Evolutionary conservation across 2,113 vertebrate genomes (phyloP), one percentile per base, ranked within the genome.

Genomic region (Strix uralensis): DNA sequence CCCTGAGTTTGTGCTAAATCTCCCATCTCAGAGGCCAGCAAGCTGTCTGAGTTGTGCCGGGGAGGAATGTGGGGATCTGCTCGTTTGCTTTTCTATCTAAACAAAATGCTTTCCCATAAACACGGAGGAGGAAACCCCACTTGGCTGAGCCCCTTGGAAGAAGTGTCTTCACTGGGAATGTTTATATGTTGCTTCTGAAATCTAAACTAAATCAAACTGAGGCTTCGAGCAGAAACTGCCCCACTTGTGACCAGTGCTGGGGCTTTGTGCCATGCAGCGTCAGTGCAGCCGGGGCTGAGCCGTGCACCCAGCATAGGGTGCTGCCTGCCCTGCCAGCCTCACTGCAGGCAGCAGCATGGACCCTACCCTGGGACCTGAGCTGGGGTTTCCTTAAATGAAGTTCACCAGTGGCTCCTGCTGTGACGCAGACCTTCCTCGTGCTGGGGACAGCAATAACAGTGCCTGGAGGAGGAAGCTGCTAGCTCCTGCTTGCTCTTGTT

Each of bases 91-190:
- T 59, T 62, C 47, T 67, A 3, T 92, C 94, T 67, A 97, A 97
- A 97, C 94, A 97, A 95, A 97, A 95, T 94, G 97, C 67, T 95
- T 96, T 97, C 90, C 74, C 91, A 96, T 97, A 97, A 97, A 97
- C 94, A 92, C 0, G 0, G 47, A 62, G 81, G 55, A 97, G 94
- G 96, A 97, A 97, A 95, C 78, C 78, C 86, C 91, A 66, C 78
- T 96, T 95, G 95, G 95, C 86, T 0, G n/a, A 94, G 86, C 66
- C 81, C 62, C 54, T 66, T 21, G n/a, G 85, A 97, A 96, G 94
- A 91, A 89, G 78, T 38, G 78, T 66, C 92, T 80, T 66, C 62
- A 66, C 94, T 95, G 97, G 96, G 95, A 96, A 94, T 95, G 94
- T 97, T 97, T 97, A 95, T 5, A 42, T 12, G 34, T 27, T 70